These are phyloP conservation scores for Drosophila lacicola DNA, from an alignment of 2,888 invertebrate species.

Conservation along the genomic window DNA sequence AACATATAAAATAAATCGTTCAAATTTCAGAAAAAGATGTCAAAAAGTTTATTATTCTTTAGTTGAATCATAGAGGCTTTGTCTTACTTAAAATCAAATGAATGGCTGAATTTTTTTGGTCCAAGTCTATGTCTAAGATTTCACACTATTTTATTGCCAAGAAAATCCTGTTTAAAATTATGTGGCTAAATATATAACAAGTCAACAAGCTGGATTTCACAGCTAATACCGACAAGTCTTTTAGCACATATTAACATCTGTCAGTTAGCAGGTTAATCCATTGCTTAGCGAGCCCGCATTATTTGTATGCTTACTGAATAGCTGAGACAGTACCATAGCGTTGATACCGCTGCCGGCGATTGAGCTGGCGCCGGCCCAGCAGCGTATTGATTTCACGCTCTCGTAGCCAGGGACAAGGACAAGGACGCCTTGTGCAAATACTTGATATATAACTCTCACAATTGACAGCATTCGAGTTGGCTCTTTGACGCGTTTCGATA, in stretches of 20 bases:
- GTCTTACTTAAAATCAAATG: too few species aligned
- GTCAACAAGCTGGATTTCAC: not conserved
- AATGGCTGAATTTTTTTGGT: too few species aligned
- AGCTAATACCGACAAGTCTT: not conserved
- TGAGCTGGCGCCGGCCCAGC: constrained; percentile 22
- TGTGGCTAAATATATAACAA: too few species aligned
- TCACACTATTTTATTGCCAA: too few species aligned
- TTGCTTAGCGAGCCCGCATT: not conserved
- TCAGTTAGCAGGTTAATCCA: constrained; percentile 9
- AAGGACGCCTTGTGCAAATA: constrained; percentile 78
- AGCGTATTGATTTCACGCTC: constrained; percentile 48
- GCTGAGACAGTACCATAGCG: constrained; percentile 5
- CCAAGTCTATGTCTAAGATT: too few species aligned
- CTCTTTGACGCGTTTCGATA: constrained; percentile 70
- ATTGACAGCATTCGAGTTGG: constrained; percentile 65
- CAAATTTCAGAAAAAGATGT: too few species aligned
- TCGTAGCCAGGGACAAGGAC: constrained; percentile 74
- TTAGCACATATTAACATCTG: constrained; percentile 6
- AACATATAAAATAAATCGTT: too few species aligned
- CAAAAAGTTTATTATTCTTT: too few species aligned
- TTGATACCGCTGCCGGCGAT: constrained; percentile 6
- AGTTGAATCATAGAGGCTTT: too few species aligned
- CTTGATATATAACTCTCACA: constrained; percentile 51
- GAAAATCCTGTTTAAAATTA: too few species aligned
- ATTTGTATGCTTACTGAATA: constrained; percentile 16